Conservation (phyloP, 2,113 vertebrate genomes). For the Channa maculata region DNA sequence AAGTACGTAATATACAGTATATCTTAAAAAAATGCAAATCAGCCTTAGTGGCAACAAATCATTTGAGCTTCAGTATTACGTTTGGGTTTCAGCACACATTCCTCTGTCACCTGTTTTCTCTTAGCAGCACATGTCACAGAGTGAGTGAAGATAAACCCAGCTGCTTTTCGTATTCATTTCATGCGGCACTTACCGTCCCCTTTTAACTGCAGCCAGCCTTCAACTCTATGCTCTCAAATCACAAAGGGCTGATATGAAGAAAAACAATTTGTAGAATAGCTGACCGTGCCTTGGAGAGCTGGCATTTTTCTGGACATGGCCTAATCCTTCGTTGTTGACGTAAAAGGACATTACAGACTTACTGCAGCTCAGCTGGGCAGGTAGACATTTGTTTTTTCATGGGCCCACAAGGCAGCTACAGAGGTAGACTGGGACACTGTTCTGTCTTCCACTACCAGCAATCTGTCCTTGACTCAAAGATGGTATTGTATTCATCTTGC, state of each 20-base stretch:
- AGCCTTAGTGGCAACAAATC: constrained; percentile 53
- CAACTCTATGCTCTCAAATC: constrained; percentile 66
- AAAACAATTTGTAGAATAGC: constrained; percentile 57
- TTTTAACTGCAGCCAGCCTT: constrained; percentile 70
- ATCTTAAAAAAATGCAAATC: constrained; percentile 26
- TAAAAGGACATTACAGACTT: constrained; percentile 12
- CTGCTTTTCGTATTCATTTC: constrained; percentile 79
- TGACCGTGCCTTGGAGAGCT: constrained; percentile 35
- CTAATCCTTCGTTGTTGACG: neutral
- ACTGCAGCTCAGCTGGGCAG: constrained; percentile 19
- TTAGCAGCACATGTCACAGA: constrained; percentile 75
- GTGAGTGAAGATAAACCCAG: constrained; percentile 77
- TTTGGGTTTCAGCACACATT: constrained; percentile 71
- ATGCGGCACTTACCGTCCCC: constrained; percentile 68
- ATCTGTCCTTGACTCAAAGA: constrained; percentile 70
- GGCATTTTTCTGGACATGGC: constrained; percentile 28
- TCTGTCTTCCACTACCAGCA: constrained; percentile 48
- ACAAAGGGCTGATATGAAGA: constrained; percentile 55
- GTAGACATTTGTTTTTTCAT: constrained; percentile 45
- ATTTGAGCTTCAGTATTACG: constrained; percentile 55
- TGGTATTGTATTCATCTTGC: constrained; percentile 67
- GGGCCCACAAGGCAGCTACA: constrained; percentile 47
- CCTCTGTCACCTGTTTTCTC: constrained; percentile 80
- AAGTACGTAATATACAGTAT: neutral
- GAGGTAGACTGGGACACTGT: constrained; percentile 51